Conservation (phyloP, 2,888 invertebrate genomes). For the Incurvaria masculella region DNA sequence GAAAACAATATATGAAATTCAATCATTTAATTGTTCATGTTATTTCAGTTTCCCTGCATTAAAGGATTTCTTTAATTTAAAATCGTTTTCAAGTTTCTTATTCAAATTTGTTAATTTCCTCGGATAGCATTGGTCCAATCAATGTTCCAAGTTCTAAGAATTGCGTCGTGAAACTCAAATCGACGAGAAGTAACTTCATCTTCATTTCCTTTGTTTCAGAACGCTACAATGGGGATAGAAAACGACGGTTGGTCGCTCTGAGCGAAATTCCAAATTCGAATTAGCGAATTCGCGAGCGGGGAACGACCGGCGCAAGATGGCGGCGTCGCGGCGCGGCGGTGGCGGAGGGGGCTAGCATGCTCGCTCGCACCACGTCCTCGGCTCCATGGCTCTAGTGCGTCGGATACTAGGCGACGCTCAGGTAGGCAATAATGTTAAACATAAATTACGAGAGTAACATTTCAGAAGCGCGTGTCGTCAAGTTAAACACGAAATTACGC, state of each 20-base stretch:
- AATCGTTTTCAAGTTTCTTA: no score
- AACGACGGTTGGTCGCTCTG: no score
- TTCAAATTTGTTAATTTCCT: no score
- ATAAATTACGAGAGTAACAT: neutral
- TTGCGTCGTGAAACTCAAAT: no score
- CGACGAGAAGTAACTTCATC: no score
- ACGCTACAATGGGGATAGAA: neutral
- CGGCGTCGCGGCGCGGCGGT: constrained; percentile 13
- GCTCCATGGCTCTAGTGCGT: constrained; percentile 84
- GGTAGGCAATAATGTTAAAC: constrained; percentile 43
- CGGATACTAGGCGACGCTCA: constrained; percentile 84
- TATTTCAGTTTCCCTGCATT: no score
- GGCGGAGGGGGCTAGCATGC: constrained; percentile 54
- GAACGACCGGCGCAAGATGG: constrained; percentile 23
- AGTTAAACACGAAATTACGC: neutral
- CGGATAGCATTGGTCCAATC: no score
- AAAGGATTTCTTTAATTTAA: no score
- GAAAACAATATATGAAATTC: no score
- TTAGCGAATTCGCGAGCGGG: constrained; percentile 11
- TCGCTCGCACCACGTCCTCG: constrained; percentile 57
- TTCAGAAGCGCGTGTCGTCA: neutral
- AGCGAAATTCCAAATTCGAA: neutral
- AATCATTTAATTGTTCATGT: no score
- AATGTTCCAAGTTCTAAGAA: no score
- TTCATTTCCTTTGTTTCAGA: neutral